phyloP scores from a whole-genome alignment of 2,888 invertebrate genomes.

The Ochropacha duplaris region DNA sequence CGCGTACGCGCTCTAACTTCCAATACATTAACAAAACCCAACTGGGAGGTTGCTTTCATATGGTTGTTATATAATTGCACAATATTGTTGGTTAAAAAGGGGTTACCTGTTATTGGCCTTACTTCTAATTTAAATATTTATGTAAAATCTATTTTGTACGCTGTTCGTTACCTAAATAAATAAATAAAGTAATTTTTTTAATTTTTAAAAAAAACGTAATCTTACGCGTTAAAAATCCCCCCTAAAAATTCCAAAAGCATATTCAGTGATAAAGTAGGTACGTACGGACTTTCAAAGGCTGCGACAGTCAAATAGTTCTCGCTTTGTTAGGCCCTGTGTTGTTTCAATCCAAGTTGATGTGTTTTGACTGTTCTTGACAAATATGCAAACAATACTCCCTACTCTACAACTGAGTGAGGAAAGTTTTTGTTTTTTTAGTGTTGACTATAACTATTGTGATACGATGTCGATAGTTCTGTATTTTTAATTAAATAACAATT shows the following conservation, averaged over 20 bases:
- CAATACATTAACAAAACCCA: no score
- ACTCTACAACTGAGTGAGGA: not conserved
- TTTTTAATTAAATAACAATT: no score
- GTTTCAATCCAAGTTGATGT: constrained; percentile 16
- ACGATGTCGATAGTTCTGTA: not conserved
- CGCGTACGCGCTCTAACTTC: no score
- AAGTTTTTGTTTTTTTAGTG: not conserved
- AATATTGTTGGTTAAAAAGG: no score
- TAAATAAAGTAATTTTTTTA: no score
- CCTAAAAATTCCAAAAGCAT: not conserved
- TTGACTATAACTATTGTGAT: not conserved
- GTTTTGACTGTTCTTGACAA: constrained; percentile 16
- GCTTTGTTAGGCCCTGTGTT: constrained; percentile 31
- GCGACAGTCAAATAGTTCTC: constrained; percentile 17
- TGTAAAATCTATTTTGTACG: no score
- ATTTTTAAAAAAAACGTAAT: no score
- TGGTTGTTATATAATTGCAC: no score
- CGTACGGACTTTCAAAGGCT: constrained; percentile 10
- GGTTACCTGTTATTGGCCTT: no score
- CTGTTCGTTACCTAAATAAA: no score
- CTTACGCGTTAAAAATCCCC: not conserved
- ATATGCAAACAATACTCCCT: constrained; percentile 16
- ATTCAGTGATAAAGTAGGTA: not conserved
- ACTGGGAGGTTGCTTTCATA: no score
- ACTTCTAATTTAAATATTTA: no score